Evolutionary conservation across 2,888 invertebrate species (phyloP), one percentile per base, ranked within the genome.

Genomic region (Trypoxylon attenuatum): DNA sequence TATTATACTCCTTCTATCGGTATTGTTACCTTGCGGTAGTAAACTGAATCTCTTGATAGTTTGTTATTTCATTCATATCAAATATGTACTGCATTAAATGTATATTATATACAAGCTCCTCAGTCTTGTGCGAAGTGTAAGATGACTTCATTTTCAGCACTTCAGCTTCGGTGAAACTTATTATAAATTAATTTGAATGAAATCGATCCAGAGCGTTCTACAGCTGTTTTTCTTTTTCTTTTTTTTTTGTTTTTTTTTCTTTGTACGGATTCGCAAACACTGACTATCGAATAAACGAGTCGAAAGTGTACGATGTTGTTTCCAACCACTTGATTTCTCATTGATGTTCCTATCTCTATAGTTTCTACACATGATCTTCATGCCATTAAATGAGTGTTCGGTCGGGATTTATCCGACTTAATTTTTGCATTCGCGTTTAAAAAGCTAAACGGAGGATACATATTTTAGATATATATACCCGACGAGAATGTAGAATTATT

Each of bases 31-130:
- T 60, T 46, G 23, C 29, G 56, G 54, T 60, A 60, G 55, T 70
- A 60, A 70, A 70, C 66, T 29, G 52, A 63, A 66, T 43, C 29
- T 58, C 46, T 39, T 41, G 62, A 45, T 55, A 52, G 59, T 55
- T 56, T 57, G 39, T 64, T 67, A 63, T 41, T 58, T 68, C 59
- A 61, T 69, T 70, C 63, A 73, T 77, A 78, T 73, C 78, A 77
- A 77, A 75, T 64, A 13, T 13, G 65, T 67, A 69, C 61, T 57
- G 69, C 60, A 39, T 58, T 75, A 68, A 56, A 69, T 62, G 50
- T 72, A 68, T 68, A 65, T 62, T 78, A 71, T 77, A 61, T 78
- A 78, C 78, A 78, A 69, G 68, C 78, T 76, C 78, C 78, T 78
- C 78, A 78, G 78, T 78, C 78, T 78, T 78, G 78, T 69, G 70